A percentile compares a stretch with the other conserved stretches of the same genome.
Evolutionary conservation across 2,113 vertebrate species (phyloP).

Genomic region (Callipepla californica): DNA sequence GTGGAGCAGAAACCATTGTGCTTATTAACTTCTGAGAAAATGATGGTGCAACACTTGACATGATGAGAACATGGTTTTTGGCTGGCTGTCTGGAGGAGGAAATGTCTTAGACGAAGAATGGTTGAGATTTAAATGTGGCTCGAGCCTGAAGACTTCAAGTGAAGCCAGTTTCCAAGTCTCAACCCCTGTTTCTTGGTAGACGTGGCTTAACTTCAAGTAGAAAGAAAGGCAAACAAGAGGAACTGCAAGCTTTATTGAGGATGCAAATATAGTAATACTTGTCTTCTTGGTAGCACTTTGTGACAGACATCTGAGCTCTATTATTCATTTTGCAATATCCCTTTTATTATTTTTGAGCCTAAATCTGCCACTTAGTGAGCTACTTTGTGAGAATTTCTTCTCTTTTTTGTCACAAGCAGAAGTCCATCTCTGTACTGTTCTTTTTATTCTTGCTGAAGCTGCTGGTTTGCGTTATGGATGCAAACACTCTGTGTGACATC

Average conservation of each 20-base stretch:
- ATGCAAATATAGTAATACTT: neutral
- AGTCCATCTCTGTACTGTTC: neutral
- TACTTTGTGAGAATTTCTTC: neutral
- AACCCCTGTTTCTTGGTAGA: neutral
- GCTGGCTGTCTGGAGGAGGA: neutral
- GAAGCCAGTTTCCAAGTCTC: neutral
- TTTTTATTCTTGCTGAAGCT: neutral
- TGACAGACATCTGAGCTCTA: neutral
- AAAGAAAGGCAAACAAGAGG: neutral
- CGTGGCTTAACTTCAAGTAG: neutral
- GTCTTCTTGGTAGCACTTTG: neutral
- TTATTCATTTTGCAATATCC: neutral
- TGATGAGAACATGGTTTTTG: neutral
- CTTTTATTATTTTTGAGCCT: neutral
- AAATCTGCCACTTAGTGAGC: neutral
- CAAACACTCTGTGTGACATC: neutral
- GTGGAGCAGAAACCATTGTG: neutral
- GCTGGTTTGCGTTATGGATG: neutral
- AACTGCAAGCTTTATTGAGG: neutral
- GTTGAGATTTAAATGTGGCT: neutral
- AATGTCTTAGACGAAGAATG: neutral
- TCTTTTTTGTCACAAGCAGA: neutral
- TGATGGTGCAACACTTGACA: neutral
- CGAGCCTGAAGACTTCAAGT: neutral
- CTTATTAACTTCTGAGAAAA: neutral